These are phyloP conservation scores for Hofmannophila pseudospretella DNA, from an alignment of 2,888 invertebrate genomes.

Conservation along the genomic window DNA sequence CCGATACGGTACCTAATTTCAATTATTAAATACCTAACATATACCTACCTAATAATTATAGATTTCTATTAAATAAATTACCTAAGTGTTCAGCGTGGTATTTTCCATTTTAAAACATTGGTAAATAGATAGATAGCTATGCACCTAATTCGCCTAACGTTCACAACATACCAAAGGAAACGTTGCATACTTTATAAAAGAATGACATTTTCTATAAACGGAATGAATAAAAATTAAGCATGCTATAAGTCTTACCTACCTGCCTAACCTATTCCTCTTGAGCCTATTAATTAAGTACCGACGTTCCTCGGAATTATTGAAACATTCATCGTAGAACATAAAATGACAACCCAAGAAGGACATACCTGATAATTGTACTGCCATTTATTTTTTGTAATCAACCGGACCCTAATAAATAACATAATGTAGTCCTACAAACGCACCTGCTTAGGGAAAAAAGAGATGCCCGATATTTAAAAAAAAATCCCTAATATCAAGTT, in stretches of 20 bases:
- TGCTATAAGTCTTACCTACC: conserved; percentile 19
- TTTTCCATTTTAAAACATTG: no score
- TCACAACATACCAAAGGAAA: no score
- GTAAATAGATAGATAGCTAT: no score
- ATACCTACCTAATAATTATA: no score
- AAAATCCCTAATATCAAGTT: no score
- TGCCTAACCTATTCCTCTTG: conserved; percentile 12
- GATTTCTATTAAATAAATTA: no score
- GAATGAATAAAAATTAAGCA: no score
- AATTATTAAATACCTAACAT: no score
- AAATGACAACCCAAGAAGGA: conserved; percentile 41
- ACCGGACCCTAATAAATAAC: conserved; percentile 45
- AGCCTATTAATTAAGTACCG: conserved; percentile 33
- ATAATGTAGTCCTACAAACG: conserved; percentile 37
- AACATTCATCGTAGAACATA: conserved; percentile 35
- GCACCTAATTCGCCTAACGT: no score
- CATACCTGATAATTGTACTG: conserved; percentile 57
- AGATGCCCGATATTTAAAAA: conserved; percentile 45
- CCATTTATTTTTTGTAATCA: conserved; percentile 54
- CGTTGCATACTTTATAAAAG: conserved; percentile 6
- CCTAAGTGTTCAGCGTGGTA: no score
- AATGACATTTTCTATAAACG: conserved; percentile 4
- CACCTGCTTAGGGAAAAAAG: conserved; percentile 64
- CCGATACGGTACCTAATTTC: no score
- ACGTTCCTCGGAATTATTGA: conserved; percentile 35